Conservation (phyloP, 1,140 invertebrate genomes). For the Aphis gossypii region DNA sequence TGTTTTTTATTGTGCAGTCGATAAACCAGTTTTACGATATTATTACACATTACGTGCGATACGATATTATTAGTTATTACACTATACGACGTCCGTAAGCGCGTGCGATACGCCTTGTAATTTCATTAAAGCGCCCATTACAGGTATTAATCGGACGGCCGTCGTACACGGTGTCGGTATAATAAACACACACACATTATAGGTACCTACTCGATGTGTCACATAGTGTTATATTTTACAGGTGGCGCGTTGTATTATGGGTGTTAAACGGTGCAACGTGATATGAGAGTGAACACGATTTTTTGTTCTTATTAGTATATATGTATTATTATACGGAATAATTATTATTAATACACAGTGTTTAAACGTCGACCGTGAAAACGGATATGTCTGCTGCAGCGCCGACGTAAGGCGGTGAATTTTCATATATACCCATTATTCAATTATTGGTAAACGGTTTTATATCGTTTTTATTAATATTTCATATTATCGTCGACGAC, state of each 20-base stretch:
- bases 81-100: neutral
- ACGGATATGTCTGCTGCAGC: neutral
- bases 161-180: neutral
- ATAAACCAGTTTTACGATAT: neutral
- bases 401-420: neutral
- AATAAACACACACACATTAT: neutral
- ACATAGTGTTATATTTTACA: neutral
- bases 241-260: neutral
- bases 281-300: neutral
- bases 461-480: neutral
- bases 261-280: neutral
- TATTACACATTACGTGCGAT: neutral
- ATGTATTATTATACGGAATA: neutral
- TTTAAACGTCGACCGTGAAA: neutral
- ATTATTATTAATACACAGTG: neutral
- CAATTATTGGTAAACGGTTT: neutral
- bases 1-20: neutral
- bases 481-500: neutral
- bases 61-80: neutral
- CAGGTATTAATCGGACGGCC: constrained; percentile 24
- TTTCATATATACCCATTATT: neutral
- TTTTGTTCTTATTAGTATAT: neutral
- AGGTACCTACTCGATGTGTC: neutral
- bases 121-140: neutral
- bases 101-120: neutral